Evolutionary conservation across 2,113 vertebrate species (phyloP).

Genomic region (Pterocles burchelli): DNA sequence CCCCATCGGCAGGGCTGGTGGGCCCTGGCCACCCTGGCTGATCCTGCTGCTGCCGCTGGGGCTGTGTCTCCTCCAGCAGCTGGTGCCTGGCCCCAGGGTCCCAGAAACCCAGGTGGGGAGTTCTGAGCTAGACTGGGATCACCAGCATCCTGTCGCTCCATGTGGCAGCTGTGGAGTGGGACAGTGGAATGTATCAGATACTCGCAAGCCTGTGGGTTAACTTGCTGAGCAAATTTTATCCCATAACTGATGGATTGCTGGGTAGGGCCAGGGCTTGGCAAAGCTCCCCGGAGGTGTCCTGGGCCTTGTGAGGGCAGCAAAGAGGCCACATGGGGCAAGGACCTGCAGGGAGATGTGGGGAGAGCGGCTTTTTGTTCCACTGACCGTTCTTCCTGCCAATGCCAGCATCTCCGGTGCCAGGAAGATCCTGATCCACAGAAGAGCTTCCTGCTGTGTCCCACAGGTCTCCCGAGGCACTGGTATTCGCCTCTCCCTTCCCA

Average conservation of each 20-base stretch:
- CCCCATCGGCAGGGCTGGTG: neutral
- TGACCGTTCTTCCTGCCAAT: neutral
- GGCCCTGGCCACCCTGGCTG: too few species aligned
- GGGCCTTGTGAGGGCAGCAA: neutral
- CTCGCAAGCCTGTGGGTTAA: neutral
- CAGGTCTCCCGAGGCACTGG: accelerated
- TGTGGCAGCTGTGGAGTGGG: neutral
- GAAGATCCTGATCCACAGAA: neutral
- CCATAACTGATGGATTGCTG: neutral
- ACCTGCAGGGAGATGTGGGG: too few species aligned
- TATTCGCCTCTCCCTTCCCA: accelerated
- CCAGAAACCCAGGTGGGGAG: conserved; percentile 75
- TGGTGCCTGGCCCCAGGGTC: conserved; percentile 69
- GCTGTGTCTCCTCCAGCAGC: conserved; percentile 79
- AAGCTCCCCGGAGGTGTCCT: neutral
- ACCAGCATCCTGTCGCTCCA: conserved; percentile 63
- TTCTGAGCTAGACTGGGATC: conserved; percentile 70
- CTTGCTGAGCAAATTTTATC: neutral
- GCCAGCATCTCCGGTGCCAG: too few species aligned
- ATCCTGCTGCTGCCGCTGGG: conserved; percentile 72
- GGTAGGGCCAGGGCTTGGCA: neutral
- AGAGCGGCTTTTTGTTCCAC: neutral
- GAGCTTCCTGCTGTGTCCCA: neutral
- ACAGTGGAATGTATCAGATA: neutral
- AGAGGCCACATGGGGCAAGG: neutral